These are phyloP conservation scores for Scaptomyza montana DNA, from an alignment of 1,140 invertebrate genomes.

Conservation along the genomic window DNA sequence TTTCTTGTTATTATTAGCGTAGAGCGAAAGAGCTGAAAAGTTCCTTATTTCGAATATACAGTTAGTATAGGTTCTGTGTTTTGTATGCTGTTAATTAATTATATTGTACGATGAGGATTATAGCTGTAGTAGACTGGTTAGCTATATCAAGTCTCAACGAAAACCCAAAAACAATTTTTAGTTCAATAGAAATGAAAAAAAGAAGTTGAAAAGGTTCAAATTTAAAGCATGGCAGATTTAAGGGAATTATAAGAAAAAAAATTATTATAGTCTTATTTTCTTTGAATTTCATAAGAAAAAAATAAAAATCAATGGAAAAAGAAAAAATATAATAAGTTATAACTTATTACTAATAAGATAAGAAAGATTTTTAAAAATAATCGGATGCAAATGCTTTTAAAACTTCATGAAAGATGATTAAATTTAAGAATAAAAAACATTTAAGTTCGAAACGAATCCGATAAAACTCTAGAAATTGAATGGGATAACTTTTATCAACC, in stretches of 20 bases:
- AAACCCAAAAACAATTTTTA: not conserved
- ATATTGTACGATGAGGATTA: conserved; percentile 37
- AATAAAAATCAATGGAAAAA: not conserved
- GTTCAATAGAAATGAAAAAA: not conserved
- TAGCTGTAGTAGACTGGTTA: conserved; percentile 27
- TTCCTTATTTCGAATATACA: conserved; percentile 56
- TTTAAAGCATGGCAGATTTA: too few relatives aligned
- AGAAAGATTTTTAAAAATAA: not conserved
- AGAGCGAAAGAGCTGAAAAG: conserved; percentile 33
- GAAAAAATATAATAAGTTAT: not conserved
- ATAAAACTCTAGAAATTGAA: not conserved
- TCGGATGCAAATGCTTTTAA: not conserved
- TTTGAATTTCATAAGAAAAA: too few relatives aligned
- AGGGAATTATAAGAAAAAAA: too few relatives aligned
- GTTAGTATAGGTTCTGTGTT: conserved; percentile 45
- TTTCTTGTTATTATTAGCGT: conserved; percentile 10
- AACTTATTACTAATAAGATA: not conserved
- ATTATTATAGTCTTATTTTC: too few relatives aligned
- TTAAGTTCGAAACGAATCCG: not conserved
- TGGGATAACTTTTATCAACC: not conserved
- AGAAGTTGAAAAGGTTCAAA: too few relatives aligned
- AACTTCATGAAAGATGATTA: not conserved
- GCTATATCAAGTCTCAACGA: not conserved
- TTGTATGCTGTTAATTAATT: conserved; percentile 64
- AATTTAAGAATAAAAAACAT: not conserved